These are phyloP conservation scores for Aleiodes sp. DNA, from an alignment of 1,140 invertebrate species.

Conservation along the genomic window DNA sequence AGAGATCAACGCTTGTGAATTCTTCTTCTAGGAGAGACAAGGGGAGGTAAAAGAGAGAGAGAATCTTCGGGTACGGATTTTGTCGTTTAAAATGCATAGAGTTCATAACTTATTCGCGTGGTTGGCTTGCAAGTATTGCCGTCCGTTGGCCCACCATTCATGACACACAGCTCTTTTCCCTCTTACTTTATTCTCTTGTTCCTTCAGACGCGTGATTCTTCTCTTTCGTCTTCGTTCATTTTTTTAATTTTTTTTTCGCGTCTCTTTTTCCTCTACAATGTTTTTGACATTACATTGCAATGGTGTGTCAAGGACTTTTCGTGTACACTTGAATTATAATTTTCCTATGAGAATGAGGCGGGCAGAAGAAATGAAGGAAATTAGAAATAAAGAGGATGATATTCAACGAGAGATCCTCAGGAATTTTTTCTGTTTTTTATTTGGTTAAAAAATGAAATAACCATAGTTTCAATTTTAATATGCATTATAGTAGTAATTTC, in stretches of 20 bases:
- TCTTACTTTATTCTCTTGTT: conserved; percentile 2
- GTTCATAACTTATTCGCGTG: conserved; percentile 58
- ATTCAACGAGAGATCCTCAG: neutral
- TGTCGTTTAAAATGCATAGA: conserved; percentile 62
- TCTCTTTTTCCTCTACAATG: neutral
- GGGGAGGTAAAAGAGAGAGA: conserved; percentile 8
- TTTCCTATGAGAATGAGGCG: neutral
- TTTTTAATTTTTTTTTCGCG: neutral
- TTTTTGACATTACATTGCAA: neutral
- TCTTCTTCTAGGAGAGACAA: no score
- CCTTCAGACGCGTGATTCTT: conserved; percentile 31
- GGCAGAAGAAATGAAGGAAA: neutral
- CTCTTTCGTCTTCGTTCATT: neutral
- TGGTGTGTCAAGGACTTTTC: neutral
- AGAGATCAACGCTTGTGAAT: no score
- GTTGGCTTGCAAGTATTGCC: conserved; percentile 29
- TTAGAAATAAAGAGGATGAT: neutral
- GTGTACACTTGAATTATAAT: neutral
- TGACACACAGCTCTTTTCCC: neutral
- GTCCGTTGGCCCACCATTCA: neutral
- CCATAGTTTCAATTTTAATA: no score
- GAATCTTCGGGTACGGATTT: conserved; percentile 53
- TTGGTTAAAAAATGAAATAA: no score
- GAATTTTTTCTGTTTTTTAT: neutral
- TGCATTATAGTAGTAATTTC: no score